Evolutionary conservation across 2,888 invertebrate species (phyloP).

Genomic region (Leptinotarsa rubiginosa): DNA sequence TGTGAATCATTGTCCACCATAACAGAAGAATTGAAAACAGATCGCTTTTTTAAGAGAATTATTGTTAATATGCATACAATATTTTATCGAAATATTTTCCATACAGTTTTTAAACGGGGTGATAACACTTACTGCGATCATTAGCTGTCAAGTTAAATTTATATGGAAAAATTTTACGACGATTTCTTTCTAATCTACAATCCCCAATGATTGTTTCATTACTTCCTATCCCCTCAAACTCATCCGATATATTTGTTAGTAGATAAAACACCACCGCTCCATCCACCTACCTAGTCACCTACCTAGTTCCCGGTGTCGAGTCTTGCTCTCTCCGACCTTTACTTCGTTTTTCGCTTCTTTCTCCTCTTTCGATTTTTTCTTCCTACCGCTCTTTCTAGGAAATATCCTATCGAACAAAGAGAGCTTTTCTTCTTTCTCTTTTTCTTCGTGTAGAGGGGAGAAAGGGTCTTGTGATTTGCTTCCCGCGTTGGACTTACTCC

Average conservation of each 20-base stretch:
- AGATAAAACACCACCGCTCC: constrained; percentile 18
- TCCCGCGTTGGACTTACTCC: constrained; percentile 65
- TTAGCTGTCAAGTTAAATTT: too few relatives aligned
- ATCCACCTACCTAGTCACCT: constrained; percentile 22
- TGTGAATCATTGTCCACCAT: too few relatives aligned
- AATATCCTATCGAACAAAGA: constrained; percentile 76
- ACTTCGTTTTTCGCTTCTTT: constrained; percentile 52
- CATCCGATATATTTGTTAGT: neutral
- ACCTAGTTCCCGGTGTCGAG: constrained; percentile 25
- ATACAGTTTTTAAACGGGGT: too few relatives aligned
- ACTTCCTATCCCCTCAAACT: neutral
- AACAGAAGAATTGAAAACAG: too few relatives aligned
- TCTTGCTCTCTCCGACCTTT: constrained; percentile 60
- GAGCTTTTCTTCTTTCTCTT: constrained; percentile 67
- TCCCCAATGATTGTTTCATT: neutral
- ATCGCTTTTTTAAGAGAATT: too few relatives aligned
- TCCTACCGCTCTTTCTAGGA: constrained; percentile 78
- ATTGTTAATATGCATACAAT: too few relatives aligned
- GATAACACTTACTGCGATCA: too few relatives aligned
- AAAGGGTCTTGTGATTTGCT: constrained; percentile 62
- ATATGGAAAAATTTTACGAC: too few relatives aligned
- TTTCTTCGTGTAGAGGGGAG: constrained; percentile 52
- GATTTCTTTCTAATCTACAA: too few relatives aligned
- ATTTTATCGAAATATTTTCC: too few relatives aligned
- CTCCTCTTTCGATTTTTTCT: constrained; percentile 69